Percentiles rank a stretch among this genome's conserved stretches.
These are phyloP conservation scores for Thecophora atra DNA, from an alignment of 2,888 invertebrate genomes.

Conservation along the genomic window DNA sequence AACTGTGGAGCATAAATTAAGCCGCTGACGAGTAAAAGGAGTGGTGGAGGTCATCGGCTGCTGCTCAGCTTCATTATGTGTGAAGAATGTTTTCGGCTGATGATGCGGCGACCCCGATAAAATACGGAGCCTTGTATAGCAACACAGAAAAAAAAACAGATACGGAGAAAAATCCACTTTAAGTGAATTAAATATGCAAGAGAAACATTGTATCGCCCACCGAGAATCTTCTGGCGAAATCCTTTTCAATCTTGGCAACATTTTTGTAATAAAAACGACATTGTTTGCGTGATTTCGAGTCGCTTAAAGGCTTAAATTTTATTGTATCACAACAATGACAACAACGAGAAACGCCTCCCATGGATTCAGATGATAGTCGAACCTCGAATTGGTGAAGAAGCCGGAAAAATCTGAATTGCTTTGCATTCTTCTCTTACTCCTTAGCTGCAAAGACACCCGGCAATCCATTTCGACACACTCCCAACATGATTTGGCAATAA, in stretches of 20 bases:
- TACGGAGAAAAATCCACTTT: background rate
- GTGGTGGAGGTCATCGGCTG: background rate
- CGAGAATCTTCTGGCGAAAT: background rate
- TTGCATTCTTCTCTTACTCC: background rate
- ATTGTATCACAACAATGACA: conserved; percentile 1
- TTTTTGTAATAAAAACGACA: conserved; percentile 7
- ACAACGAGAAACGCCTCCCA: background rate
- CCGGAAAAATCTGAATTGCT: background rate
- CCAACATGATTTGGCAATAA: background rate
- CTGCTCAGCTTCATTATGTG: background rate
- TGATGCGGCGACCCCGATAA: background rate
- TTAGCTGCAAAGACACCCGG: background rate
- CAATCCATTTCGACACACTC: background rate
- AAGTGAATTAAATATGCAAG: background rate
- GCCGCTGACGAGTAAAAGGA: background rate
- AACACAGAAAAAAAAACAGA: background rate
- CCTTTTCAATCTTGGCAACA: background rate
- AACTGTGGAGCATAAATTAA: background rate
- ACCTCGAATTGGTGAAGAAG: background rate
- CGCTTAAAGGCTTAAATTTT: background rate
- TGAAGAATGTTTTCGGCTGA: background rate
- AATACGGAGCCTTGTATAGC: background rate
- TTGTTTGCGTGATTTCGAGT: background rate
- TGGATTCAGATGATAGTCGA: conserved; percentile 15
- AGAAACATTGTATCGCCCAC: background rate